A percentile compares a stretch with the other conserved stretches of the same genome.
Conservation (phyloP, 1,140 invertebrate genomes). For the Trypoxylus dichotomus region DNA sequence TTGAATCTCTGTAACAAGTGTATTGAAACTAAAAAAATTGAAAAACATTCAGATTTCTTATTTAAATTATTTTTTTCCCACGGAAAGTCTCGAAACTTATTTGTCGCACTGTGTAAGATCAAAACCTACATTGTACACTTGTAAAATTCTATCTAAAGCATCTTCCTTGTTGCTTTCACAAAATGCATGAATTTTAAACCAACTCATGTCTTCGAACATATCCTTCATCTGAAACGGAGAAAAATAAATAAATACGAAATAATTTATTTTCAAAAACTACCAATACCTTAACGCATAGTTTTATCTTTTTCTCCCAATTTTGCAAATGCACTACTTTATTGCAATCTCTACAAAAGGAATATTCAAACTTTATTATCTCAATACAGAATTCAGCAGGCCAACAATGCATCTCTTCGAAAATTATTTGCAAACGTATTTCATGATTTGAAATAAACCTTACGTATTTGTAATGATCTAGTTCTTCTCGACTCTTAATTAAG, state of each 20-base stretch:
- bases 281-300: conserved; percentile 54
- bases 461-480: conserved; percentile 44
- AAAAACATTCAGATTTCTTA: no score
- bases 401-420: conserved; percentile 50
- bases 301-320: conserved; percentile 55
- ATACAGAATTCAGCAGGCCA: conserved; percentile 50
- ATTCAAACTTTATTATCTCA: conserved; percentile 45
- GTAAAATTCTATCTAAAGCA: conserved; percentile 49
- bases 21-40: no score
- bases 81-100: no score
- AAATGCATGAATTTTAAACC: conserved; percentile 55
- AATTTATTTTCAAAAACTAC: conserved; percentile 41
- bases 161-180: conserved; percentile 52
- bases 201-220: conserved; percentile 50
- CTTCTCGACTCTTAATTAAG: conserved; percentile 42
- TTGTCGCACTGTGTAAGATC: no score
- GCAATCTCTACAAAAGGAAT: conserved; percentile 37
- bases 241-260: not conserved
- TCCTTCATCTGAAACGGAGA: conserved; percentile 39
- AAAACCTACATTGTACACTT: conserved; percentile 25
- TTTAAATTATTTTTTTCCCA: no score
- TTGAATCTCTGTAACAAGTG: no score
- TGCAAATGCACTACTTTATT: conserved; percentile 46
- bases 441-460: conserved; percentile 47
- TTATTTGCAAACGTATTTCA: conserved; percentile 45